Evolutionary conservation across 2,113 vertebrate species (phyloP).

Genomic region (Rhipidura dahli): DNA sequence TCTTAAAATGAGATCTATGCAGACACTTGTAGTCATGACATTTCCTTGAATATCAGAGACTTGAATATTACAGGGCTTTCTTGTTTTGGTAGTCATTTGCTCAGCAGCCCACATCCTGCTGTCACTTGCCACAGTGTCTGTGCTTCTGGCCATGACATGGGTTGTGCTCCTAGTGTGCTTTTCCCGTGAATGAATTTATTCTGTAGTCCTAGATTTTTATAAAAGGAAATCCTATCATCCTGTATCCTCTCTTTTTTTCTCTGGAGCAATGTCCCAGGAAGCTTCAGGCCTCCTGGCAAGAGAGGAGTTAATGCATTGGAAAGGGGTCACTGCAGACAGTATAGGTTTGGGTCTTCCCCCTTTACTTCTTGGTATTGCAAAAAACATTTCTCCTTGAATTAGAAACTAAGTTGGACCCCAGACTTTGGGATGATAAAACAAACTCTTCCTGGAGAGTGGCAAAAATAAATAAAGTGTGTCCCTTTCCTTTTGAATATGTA

Average conservation of each 20-base stretch:
- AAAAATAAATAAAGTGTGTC: conserved; percentile 8
- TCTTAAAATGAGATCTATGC: neutral
- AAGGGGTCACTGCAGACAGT: neutral
- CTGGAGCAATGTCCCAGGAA: neutral
- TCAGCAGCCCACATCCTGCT: neutral
- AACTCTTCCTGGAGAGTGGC: neutral
- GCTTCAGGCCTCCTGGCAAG: neutral
- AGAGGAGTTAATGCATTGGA: neutral
- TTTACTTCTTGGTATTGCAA: neutral
- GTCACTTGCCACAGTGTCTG: neutral
- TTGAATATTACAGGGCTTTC: neutral
- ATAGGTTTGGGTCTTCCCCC: neutral
- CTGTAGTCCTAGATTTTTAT: neutral
- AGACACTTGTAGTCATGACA: neutral
- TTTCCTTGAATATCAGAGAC: neutral
- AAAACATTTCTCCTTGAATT: neutral
- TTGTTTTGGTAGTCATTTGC: neutral
- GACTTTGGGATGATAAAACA: neutral
- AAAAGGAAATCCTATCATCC: neutral
- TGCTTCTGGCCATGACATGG: neutral
- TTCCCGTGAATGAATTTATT: neutral
- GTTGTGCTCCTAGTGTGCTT: neutral
- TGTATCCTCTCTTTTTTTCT: neutral
- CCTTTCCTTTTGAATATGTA: neutral
- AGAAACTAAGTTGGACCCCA: neutral